Conservation (phyloP, 2,113 vertebrate species). For the Tragelaphus strepsiceros region DNA sequence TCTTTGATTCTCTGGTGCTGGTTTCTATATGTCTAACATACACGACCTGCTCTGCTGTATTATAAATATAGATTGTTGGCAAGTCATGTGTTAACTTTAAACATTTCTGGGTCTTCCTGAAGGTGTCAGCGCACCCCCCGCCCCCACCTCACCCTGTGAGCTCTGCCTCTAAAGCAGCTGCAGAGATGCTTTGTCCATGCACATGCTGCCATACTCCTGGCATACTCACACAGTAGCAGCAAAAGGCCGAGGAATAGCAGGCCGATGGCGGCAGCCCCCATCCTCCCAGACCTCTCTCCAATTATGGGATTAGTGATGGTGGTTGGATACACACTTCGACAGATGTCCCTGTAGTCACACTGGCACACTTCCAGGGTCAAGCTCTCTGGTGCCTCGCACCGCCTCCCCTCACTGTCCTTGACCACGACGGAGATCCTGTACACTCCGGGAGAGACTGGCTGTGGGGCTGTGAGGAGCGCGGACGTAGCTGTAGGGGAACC, state of each 20-base stretch:
- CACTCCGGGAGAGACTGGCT: background rate
- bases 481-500: conserved; percentile 46
- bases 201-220: background rate
- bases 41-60: background rate
- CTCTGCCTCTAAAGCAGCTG: background rate
- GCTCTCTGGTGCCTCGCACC: conserved; percentile 41
- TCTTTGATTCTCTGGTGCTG: background rate
- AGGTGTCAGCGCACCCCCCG: background rate
- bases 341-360: conserved; percentile 47
- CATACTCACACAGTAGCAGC: conserved; percentile 78
- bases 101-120: background rate
- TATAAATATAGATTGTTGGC: background rate
- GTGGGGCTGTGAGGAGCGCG: background rate
- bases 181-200: background rate
- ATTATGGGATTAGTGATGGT: accelerated
- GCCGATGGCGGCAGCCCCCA: conserved; percentile 78
- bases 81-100: background rate
- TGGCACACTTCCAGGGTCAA: conserved; percentile 58
- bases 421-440: conserved; percentile 18
- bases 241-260: conserved; percentile 79
- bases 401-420: background rate
- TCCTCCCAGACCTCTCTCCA: accelerated
- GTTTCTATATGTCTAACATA: background rate
- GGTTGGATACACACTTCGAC: accelerated
- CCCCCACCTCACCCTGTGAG: background rate